A percentile compares a stretch with the other conserved stretches of the same genome.
Conservation (phyloP, 2,888 invertebrate genomes). For the Synanthedon tipuliformis region DNA sequence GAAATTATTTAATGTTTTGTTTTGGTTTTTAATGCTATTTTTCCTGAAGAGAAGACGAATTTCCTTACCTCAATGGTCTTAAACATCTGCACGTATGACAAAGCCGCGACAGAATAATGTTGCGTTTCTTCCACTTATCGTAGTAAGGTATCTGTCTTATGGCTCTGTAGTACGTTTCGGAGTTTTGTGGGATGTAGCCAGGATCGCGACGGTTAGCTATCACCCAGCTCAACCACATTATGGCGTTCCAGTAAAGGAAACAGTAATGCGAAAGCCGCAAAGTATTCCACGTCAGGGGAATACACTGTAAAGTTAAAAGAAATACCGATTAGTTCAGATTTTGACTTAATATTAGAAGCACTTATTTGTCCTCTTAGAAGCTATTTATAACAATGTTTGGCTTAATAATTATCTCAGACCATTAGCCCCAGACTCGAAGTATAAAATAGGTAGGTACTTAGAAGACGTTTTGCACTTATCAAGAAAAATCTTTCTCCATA, state of each 20-base stretch:
- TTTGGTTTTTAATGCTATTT: too few species aligned
- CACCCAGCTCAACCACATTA: conserved; percentile 95
- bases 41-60: neutral
- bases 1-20: too few species aligned
- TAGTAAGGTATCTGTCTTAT: conserved; percentile 93
- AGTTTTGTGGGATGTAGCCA: conserved; percentile 89
- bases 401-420: too few species aligned
- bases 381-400: neutral
- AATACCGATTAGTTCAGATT: too few species aligned
- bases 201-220: conserved; percentile 91
- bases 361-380: neutral
- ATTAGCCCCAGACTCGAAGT: too few species aligned
- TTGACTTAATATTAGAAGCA: too few species aligned
- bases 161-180: conserved; percentile 89
- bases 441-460: too few species aligned
- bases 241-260: conserved; percentile 89
- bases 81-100: conserved; percentile 93
- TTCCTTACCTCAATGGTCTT: conserved; percentile 75
- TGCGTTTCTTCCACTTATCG: conserved; percentile 91
- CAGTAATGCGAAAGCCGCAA: conserved; percentile 88
- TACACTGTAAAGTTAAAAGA: conserved; percentile 69
- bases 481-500: too few species aligned
- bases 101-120: conserved; percentile 81
- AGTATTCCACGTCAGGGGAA: conserved; percentile 91
- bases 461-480: too few species aligned